Base-by-base conservation (phyloP, 2,888 invertebrate species). In the Eilema caniola region DNA sequence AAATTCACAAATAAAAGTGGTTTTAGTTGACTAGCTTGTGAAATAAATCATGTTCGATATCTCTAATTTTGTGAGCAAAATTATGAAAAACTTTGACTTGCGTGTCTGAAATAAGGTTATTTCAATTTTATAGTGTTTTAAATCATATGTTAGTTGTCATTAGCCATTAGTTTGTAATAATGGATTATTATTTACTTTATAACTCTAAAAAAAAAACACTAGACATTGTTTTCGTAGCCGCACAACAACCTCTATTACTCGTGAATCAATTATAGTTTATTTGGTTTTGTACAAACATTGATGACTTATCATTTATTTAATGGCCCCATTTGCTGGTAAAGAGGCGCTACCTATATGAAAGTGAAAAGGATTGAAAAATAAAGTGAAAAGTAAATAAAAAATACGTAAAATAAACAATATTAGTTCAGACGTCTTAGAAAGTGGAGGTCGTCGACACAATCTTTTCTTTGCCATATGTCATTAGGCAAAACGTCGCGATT, bases 371-470 rank as follows among this genome's bases (percentile, higher is more conserved):
- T 74, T 76, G 78, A 82, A 80, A 81, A 81, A 73, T 72, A 47
- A 66, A 77, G 66, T 75, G 80, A 81, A 80, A 83, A 79, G 80
- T 81, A 80, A 84, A 85, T 81, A 78, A 83, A 78, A 59, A 78
- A 77, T n/a, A 75, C 76, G 73, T 77, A 79, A 83, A 86, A 86
- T 82, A 83, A 82, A 81, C 75, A 81, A 73, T 75, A 78, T 80
- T 77, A 86, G 87, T 87, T 86, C 87, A 88, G 85, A 78, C 86
- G 79, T 86, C 73, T 79, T 89, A 89, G 90, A 90, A 90, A 91
- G 92, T 81, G 76, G 85, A 83, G 89, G 87, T 88, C 88, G 79
- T 72, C 85, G 83, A 85, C 85, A 86, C 88, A 89, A 89, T 86
- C 86, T 85, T 87, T 87, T 88, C 88, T 85, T 88, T 86, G 85